Base-by-base conservation (phyloP, 1,140 invertebrate genomes). In the Pseudoatta argentina region DNA sequence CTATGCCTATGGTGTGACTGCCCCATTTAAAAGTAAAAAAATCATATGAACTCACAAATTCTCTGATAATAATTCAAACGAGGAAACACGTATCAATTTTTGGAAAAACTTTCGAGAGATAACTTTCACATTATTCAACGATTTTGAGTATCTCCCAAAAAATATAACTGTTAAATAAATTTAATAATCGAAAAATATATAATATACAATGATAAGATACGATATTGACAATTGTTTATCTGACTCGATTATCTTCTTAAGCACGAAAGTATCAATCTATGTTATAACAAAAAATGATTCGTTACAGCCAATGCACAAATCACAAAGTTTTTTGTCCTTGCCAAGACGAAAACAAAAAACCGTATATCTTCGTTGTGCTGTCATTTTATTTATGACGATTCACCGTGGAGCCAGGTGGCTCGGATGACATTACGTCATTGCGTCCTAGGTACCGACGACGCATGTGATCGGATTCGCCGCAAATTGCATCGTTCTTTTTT, bases 401-500 rank as follows among this genome's bases (percentile, higher is more conserved):
- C 21, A 48, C 7, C 12, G 18, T 6, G 2, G 16, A 57, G 30
- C 59, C 44, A 81, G 51, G 16, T 71, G 16, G 66, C 27, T 81
- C 66, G 14, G 21, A 51, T 61, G 55, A 77, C 59, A 21, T 85
- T 85, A 34, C 71, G 30, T 76, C 81, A 51, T n/a, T 16, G 21
- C 30, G 24, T 75, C 39, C 48, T 78, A 78, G 39, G 59, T 8
- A 77, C 34, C n/a, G n/a, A 30, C 12, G 24, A 34, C 3, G 24
- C 10, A 18, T 61, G n/a, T 39, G 64, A 71, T 59, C 21, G 21
- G 24, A 83, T 39, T n/a, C 55, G 24, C 14, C 14, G 39, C 55
- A 48, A 83, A 76, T 63, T 53, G 21, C 39, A 75, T 61, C 81
- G 55, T 63, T 55, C 81, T 76, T 51, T 83, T 61, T 73, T 57